Base-by-base conservation (phyloP, 2,888 invertebrate genomes). In the Sclerodermus sp. region DNA sequence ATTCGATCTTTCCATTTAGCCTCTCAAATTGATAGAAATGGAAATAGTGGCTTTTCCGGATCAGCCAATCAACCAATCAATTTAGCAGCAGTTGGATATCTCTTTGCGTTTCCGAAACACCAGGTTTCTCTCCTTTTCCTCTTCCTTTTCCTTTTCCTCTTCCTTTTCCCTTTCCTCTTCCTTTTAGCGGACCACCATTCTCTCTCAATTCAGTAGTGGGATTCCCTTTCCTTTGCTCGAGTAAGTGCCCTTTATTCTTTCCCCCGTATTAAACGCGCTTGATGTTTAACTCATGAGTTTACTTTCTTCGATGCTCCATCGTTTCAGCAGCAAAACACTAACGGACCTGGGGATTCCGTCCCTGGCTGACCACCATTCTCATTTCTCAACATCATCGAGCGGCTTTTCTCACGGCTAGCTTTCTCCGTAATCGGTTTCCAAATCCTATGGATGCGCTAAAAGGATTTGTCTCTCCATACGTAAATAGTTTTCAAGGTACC, bases 271-370 rank as follows among this genome's bases (percentile, higher is more conserved):
- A 60, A 60, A 53, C 42, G 29, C 40, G 29, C 15, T 31, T 45
- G 45, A 61, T 64, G 61, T 66, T 64, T 64, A 61, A 67, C 64
- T 58, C 66, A 67, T 64, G 51, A 54, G 56, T 53, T 52, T 51
- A 46, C 23, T 23, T 51, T 58, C 51, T 46, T 60, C 49, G 53
- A 23, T 45, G 49, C 46, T 49, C 51, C 42, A 49, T 46, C 47
- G 39, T 29, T 31, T 42, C 34, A 36, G 14, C 13, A 2, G 18
- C n/a, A 23, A 10, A 42, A 30, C 29, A 15, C 30, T n/a, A 16
- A 5, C 42, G 2, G 9, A 30, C 32, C 12, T 10, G 31, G 40
- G 14, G 34, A 18, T 54, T 51, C 49, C 46, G 48, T 50, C 43
- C 32, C 38, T 37, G 14, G 41, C 52, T 57, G 53, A 51, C 58